phyloP scores from a whole-genome alignment of 2,888 invertebrate genomes.

The Stratiomys singularior region DNA sequence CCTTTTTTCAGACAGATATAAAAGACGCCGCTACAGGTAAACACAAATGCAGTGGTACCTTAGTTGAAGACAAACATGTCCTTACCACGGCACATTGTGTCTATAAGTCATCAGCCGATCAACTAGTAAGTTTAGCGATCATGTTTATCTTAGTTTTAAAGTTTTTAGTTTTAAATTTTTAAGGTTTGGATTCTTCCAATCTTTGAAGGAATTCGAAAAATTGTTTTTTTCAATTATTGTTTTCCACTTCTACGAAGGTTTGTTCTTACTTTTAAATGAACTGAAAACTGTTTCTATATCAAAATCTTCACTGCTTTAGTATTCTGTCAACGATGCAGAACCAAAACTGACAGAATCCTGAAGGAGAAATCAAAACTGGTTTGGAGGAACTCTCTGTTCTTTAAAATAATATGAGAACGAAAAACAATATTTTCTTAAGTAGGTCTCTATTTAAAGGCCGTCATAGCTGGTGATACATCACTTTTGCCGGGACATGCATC shows the following conservation, averaged over 20 bases:
- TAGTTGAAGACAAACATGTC: constrained; percentile 39
- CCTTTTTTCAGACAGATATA: neutral
- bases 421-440: neutral
- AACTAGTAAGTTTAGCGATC: constrained; percentile 23
- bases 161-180: neutral
- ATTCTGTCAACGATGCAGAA: too few species aligned
- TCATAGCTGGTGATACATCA: constrained; percentile 18
- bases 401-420: neutral
- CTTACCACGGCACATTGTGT: constrained; percentile 18
- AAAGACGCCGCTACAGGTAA: constrained; percentile 24
- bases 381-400: too few species aligned
- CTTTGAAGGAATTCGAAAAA: too few species aligned
- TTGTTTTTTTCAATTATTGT: too few species aligned
- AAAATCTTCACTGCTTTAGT: too few species aligned
- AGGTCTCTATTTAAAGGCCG: constrained; percentile 14
- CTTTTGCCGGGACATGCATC: neutral
- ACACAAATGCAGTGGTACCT: constrained; percentile 28
- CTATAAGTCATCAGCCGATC: neutral
- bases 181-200: neutral
- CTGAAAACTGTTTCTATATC: neutral
- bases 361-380: too few species aligned
- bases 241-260: too few species aligned
- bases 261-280: neutral
- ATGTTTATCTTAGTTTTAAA: too few species aligned
- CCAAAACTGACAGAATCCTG: too few species aligned